Conservation (phyloP, 2,113 vertebrate genomes). For the Percina caprodes region DNA sequence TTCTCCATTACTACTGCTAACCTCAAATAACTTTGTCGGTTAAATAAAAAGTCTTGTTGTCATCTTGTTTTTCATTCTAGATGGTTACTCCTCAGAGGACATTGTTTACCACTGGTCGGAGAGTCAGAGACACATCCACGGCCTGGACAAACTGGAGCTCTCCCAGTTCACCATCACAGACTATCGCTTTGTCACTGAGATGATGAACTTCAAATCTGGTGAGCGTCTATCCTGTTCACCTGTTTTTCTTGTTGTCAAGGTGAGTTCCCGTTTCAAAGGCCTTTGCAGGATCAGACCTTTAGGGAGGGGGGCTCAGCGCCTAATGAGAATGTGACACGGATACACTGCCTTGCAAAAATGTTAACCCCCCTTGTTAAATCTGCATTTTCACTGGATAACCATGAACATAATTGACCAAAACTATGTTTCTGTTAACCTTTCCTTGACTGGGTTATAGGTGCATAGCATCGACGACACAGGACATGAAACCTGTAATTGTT, state of each 20-base stretch:
- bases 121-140: constrained; percentile 94
- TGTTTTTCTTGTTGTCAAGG: background rate
- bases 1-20: background rate
- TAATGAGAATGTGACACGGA: too few relatives aligned
- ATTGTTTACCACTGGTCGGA: constrained; percentile 98
- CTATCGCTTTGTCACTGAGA: constrained; percentile 93
- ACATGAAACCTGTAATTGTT: too few relatives aligned
- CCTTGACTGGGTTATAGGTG: too few relatives aligned
- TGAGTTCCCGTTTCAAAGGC: background rate
- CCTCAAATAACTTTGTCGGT: background rate
- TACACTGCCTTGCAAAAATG: too few relatives aligned
- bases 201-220: constrained; percentile 98
- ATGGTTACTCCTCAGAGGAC: constrained; percentile 97
- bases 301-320: too few relatives aligned
- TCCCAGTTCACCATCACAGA: constrained; percentile 98
- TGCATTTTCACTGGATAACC: too few relatives aligned
- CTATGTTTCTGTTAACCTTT: too few relatives aligned
- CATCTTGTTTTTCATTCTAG: constrained; percentile 72
- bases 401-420: too few relatives aligned
- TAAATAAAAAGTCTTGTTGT: background rate
- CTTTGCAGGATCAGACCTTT: too few relatives aligned
- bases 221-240: constrained; percentile 40
- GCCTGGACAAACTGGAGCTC: constrained; percentile 94
- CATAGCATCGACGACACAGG: too few relatives aligned
- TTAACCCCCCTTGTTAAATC: too few relatives aligned